Evolutionary conservation across 1,140 invertebrate species (phyloP).

Genomic region (Tetramorium alpestre): DNA sequence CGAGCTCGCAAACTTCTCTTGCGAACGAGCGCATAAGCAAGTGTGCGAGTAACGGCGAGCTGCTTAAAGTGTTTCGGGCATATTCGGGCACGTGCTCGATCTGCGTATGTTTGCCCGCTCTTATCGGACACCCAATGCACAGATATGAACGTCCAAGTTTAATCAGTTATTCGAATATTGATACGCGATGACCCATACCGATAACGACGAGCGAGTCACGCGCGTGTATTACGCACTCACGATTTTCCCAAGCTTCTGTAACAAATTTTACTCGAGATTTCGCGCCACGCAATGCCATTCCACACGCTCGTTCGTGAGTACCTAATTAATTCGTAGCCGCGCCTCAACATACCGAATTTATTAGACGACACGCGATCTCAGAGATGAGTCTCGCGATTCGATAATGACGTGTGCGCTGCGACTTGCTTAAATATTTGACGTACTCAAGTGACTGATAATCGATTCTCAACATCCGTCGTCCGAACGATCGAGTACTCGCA

Average conservation of each 20-base stretch:
- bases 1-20: conserved; percentile 31
- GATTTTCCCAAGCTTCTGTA: not conserved
- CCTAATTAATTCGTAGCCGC: conserved; percentile 49
- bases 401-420: conserved; percentile 23
- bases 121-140: conserved; percentile 49
- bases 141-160: conserved; percentile 43
- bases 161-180: conserved; percentile 57
- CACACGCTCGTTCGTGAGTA: not conserved
- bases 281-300: not conserved
- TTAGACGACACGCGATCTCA: conserved; percentile 31
- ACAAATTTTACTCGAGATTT: not conserved
- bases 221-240: not conserved
- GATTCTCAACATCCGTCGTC: not conserved
- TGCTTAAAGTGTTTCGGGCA: conserved; percentile 23
- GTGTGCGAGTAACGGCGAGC: conserved; percentile 6
- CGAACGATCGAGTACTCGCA: conserved; percentile 2
- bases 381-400: not conserved
- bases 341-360: conserved; percentile 13
- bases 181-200: conserved; percentile 50
- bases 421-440: conserved; percentile 53
- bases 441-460: conserved; percentile 35
- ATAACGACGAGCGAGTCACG: conserved; percentile 23
- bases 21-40: not conserved
- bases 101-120: conserved; percentile 56
- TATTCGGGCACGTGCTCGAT: conserved; percentile 38